phyloP scores from a whole-genome alignment of 2,113 vertebrate species.

The Spermophilus dauricus region DNA sequence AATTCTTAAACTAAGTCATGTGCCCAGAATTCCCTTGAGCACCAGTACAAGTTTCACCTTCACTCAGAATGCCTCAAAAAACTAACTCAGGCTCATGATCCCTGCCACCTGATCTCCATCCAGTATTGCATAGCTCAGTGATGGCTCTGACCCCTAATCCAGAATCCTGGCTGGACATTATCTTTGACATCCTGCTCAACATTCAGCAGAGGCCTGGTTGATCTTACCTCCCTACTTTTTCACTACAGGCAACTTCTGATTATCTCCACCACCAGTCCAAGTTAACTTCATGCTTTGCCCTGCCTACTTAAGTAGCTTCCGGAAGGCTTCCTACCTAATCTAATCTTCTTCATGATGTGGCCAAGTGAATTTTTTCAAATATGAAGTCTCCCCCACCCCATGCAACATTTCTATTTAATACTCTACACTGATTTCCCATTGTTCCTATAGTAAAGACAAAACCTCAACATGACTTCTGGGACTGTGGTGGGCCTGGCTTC shows the following conservation, averaged over 20 bases:
- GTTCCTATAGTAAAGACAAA: background rate
- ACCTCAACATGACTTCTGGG: background rate
- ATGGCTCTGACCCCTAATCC: background rate
- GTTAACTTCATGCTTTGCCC: no score
- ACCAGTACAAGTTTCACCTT: background rate
- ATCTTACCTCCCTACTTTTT: background rate
- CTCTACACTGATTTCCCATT: background rate
- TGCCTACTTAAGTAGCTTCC: background rate
- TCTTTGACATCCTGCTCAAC: background rate
- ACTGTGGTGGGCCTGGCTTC: background rate
- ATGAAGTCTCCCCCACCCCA: background rate
- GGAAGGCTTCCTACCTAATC: background rate
- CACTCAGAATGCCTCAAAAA: background rate
- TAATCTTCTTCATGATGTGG: background rate
- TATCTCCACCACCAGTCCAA: background rate
- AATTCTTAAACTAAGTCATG: background rate
- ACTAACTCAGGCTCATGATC: rapidly evolving
- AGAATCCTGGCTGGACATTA: background rate
- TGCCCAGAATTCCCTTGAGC: background rate
- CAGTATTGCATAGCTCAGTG: no score
- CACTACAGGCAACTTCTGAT: background rate
- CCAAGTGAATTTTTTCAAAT: background rate
- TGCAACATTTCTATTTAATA: background rate
- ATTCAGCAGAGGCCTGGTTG: no score
- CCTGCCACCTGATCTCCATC: background rate